A percentile compares a stretch with the other conserved stretches of the same genome.
Conservation (phyloP, 92 coral and sea anemone species). For the Galaxea fascicularis region DNA sequence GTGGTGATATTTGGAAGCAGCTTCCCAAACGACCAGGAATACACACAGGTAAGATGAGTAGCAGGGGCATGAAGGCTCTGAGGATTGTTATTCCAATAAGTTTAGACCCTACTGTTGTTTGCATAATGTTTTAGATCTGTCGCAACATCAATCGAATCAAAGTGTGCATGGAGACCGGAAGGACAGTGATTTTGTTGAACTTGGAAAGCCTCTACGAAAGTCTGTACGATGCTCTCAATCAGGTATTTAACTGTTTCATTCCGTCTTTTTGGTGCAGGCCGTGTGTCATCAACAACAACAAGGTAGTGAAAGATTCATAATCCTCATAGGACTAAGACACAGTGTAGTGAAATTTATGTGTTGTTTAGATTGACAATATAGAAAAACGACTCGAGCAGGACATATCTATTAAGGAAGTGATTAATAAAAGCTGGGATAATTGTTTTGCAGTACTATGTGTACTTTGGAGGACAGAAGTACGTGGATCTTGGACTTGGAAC, state of each 20-base stretch:
- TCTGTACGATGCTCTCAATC: conserved; percentile 85
- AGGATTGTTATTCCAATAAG: no score
- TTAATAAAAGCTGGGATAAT: not conserved
- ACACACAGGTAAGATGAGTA: conserved; percentile 73
- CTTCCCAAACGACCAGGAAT: conserved; percentile 90
- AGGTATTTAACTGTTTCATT: conserved; percentile 48
- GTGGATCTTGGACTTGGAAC: conserved; percentile 95
- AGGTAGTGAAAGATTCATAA: not conserved
- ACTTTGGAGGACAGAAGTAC: conserved; percentile 84
- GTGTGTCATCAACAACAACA: not conserved
- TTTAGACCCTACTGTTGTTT: not conserved
- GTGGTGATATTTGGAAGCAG: conserved; percentile 90
- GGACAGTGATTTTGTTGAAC: conserved; percentile 80
- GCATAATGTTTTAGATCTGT: conserved; percentile 68
- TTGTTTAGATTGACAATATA: no score
- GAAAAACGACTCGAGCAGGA: no score
- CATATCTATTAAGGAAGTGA: not conserved
- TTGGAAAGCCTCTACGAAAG: conserved; percentile 76
- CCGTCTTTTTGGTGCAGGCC: not conserved
- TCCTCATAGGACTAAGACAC: not conserved
- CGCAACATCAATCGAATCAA: conserved; percentile 92
- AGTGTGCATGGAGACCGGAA: conserved; percentile 94
- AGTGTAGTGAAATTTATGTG: not conserved
- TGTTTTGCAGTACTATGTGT: conserved; percentile 74
- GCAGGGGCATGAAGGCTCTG: not conserved